Evolutionary conservation across 2,888 invertebrate genomes (phyloP).

Genomic region (Adineta ricciae): DNA sequence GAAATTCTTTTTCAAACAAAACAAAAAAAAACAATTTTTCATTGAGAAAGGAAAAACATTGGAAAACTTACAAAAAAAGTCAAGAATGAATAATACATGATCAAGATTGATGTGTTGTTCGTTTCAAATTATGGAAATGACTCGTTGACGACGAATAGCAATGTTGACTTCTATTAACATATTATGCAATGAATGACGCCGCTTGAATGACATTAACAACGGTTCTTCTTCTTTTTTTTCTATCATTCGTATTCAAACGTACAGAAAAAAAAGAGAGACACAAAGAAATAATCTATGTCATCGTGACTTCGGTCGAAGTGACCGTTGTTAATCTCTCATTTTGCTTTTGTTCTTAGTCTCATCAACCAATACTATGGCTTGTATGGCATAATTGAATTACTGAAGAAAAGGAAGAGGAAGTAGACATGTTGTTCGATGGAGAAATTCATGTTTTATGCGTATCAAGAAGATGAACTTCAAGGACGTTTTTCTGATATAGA

Average conservation of each 20-base stretch:
- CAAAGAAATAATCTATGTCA: background rate
- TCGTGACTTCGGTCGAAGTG: background rate
- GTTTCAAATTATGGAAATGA: conserved; percentile 2
- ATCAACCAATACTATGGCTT: background rate
- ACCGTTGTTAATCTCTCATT: background rate
- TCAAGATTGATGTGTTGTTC: background rate
- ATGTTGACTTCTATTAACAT: background rate
- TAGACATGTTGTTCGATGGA: background rate
- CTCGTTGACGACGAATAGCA: background rate
- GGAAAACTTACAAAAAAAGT: background rate
- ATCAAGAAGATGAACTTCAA: background rate
- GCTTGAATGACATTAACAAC: background rate
- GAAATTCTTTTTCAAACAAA: background rate
- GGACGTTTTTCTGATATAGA: too few species aligned
- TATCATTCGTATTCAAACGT: background rate
- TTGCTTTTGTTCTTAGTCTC: background rate
- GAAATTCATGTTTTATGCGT: background rate
- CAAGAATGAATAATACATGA: background rate
- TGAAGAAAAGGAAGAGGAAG: background rate
- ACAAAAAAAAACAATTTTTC: too few species aligned
- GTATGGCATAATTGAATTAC: background rate
- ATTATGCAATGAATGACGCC: conserved; percentile 13
- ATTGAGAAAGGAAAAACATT: too few species aligned
- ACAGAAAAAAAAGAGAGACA: background rate
- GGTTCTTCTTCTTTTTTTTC: background rate